These are phyloP conservation scores for Telenomus remus DNA, from an alignment of 1,140 invertebrate genomes.

Conservation along the genomic window DNA sequence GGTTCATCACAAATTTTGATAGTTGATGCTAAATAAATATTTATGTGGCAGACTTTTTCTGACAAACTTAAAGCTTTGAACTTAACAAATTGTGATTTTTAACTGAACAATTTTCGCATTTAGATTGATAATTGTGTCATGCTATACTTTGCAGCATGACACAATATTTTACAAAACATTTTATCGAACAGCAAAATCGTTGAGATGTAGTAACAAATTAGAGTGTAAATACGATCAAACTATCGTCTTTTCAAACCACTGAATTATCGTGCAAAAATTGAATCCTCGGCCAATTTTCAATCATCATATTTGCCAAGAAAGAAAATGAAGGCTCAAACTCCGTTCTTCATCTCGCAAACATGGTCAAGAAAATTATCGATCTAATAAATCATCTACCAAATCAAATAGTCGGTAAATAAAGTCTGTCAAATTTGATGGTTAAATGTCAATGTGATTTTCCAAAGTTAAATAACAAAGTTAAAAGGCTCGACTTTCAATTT, in stretches of 20 bases:
- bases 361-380: slow-evolving; percentile 15
- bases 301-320: slow-evolving; percentile 12
- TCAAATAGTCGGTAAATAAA: background rate
- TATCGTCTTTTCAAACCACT: slow-evolving; percentile 15
- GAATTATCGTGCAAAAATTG: background rate
- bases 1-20: no score
- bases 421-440: background rate
- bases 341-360: slow-evolving; percentile 24
- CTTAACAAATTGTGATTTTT: background rate
- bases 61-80: no score
- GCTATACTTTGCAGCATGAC: no score
- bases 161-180: background rate
- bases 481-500: background rate
- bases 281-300: slow-evolving; percentile 1
- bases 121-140: no score
- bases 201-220: background rate
- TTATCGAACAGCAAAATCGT: background rate
- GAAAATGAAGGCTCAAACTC: slow-evolving; percentile 10
- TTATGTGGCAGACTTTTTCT: no score
- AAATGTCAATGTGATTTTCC: no score
- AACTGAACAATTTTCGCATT: background rate
- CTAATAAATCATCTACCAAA: slow-evolving; percentile 20
- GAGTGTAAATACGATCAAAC: background rate
- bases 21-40: no score
- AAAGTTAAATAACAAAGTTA: no score